Percentiles rank a stretch among this genome's conserved stretches.
These are phyloP conservation scores for Spilogale gracilis DNA, from an alignment of 2,113 vertebrate genomes.

Conservation along the genomic window DNA sequence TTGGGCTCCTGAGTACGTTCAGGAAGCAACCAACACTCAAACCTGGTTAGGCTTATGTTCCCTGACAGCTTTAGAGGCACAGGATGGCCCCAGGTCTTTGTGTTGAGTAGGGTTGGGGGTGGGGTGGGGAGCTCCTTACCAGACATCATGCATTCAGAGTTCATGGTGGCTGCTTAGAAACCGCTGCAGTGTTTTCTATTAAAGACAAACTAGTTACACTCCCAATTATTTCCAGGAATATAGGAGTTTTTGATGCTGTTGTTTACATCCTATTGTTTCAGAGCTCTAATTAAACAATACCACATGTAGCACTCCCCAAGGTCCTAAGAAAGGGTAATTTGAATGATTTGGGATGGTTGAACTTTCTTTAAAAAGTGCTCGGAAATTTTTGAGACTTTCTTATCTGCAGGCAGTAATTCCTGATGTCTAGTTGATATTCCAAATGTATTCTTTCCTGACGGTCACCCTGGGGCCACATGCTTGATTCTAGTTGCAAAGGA, in stretches of 20 bases:
- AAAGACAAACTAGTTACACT: background rate
- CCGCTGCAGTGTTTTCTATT: conserved; percentile 49
- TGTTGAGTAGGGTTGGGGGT: background rate
- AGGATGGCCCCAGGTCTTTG: conserved; percentile 31
- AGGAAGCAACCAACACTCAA: conserved; percentile 5
- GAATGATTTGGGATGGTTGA: background rate
- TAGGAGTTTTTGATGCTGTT: background rate
- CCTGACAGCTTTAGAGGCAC: conserved; percentile 38
- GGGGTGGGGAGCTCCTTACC: conserved; percentile 26
- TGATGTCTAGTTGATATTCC: background rate
- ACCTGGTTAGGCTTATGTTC: conserved; percentile 67
- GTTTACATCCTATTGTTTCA: conserved; percentile 35
- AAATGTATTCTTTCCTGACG: background rate
- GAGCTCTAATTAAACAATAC: conserved; percentile 30
- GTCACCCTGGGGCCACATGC: background rate
- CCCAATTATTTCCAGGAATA: conserved; percentile 60
- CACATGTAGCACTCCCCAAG: background rate
- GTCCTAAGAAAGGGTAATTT: background rate
- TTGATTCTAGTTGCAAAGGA: background rate
- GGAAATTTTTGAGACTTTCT: conserved; percentile 27
- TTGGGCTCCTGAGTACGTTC: background rate
- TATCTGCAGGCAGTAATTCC: background rate
- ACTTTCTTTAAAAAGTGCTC: background rate
- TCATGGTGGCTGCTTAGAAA: conserved; percentile 63
- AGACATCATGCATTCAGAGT: conserved; percentile 67